Conservation (phyloP, 2,797 vertebrate species). For the Urosaurus nigricauda region DNA sequence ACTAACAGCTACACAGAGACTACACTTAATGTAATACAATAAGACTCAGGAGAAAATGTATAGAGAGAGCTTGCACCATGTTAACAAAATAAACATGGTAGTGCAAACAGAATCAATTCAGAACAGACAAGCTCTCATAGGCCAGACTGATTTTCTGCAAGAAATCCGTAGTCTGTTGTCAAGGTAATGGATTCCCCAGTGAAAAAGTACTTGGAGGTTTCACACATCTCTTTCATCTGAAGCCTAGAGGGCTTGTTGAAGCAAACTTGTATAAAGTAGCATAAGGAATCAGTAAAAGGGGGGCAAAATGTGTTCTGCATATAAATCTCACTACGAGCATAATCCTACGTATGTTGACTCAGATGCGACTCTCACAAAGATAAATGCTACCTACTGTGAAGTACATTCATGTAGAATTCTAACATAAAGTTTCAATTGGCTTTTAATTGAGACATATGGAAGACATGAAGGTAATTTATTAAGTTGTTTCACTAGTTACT, state of each 20-base stretch:
- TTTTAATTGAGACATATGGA: background rate
- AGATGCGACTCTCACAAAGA: background rate
- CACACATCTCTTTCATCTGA: constrained; percentile 19
- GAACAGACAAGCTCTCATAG: background rate
- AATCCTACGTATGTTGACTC: background rate
- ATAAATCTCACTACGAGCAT: background rate
- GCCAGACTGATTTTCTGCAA: background rate
- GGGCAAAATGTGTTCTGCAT: background rate
- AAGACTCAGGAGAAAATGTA: background rate
- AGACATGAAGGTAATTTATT: background rate
- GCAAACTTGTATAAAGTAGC: background rate
- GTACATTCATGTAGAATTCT: background rate
- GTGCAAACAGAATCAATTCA: background rate
- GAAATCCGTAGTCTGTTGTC: constrained; percentile 2
- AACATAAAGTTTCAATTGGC: background rate
- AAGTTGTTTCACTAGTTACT: background rate
- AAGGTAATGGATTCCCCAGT: constrained; percentile 7
- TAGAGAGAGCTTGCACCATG: background rate
- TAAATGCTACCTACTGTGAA: background rate
- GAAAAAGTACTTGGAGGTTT: background rate
- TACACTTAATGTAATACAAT: background rate
- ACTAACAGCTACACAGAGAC: background rate
- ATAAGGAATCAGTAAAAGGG: background rate
- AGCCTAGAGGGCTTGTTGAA: background rate
- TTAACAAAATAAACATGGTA: background rate